These are phyloP conservation scores for Mastacembelus armatus DNA, from an alignment of 2,797 vertebrate genomes.

Conservation along the genomic window DNA sequence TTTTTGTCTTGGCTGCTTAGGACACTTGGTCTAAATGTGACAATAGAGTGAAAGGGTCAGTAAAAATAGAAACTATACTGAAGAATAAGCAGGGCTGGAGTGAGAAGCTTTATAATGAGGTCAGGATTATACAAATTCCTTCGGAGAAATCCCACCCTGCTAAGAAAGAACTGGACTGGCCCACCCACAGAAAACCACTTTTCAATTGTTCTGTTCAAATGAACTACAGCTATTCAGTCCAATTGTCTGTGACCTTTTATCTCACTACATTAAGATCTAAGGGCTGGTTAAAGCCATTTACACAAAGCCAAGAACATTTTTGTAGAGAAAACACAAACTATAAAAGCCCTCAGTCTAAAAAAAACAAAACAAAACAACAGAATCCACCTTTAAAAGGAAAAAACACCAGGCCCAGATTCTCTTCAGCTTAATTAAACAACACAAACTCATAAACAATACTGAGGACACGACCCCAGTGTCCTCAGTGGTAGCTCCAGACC, in stretches of 20 bases:
- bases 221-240: no score
- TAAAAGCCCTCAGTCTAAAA: background rate
- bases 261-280: background rate
- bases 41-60: background rate
- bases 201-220: no score
- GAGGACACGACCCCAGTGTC: conserved; percentile 12
- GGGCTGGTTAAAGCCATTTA: background rate
- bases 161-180: background rate
- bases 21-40: background rate
- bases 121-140: background rate
- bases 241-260: background rate
- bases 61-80: background rate
- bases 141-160: background rate
- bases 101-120: background rate
- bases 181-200: no score
- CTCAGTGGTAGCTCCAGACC: background rate
- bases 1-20: background rate
- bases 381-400: no score
- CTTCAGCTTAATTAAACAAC: no score
- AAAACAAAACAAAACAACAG: no score
- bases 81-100: background rate
- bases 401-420: no score
- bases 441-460: background rate
- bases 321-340: background rate
- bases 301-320: background rate